Evolutionary conservation across 2,888 invertebrate genomes (phyloP).

Genomic region (Trichopoda pennipes): DNA sequence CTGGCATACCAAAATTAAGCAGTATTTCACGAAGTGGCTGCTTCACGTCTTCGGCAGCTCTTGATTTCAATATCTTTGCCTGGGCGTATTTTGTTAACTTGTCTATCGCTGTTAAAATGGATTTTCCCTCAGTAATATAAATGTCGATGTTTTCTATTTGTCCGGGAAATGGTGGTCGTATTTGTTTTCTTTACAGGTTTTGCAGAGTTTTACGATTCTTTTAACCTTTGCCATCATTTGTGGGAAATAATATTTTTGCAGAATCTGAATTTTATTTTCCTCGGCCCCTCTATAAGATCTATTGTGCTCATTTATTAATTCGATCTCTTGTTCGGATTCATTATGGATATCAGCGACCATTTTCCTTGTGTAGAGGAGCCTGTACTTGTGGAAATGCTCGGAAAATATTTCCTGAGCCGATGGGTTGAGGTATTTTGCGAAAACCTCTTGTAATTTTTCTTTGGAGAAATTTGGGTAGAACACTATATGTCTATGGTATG

Average conservation of each 20-base stretch:
- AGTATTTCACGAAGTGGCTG: too few species aligned
- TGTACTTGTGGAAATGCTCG: neutral
- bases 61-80: too few species aligned
- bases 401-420: neutral
- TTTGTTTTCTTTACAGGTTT: neutral
- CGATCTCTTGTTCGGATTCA: too few species aligned
- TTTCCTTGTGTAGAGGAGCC: neutral
- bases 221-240: neutral
- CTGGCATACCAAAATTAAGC: too few species aligned
- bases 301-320: too few species aligned
- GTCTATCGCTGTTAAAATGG: too few species aligned
- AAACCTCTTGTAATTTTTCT: neutral
- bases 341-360: neutral
- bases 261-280: neutral
- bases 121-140: neutral
- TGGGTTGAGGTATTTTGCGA: constrained; percentile 4
- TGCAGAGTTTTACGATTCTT: neutral
- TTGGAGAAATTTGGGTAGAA: neutral
- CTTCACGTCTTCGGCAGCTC: too few species aligned
- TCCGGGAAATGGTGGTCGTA: neutral
- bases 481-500: neutral
- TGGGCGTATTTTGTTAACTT: too few species aligned
- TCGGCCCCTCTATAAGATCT: neutral
- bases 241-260: constrained; percentile 13
- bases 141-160: too few species aligned